These are phyloP conservation scores for Helogale parvula DNA, from an alignment of 2,113 vertebrate species.

Conservation along the genomic window DNA sequence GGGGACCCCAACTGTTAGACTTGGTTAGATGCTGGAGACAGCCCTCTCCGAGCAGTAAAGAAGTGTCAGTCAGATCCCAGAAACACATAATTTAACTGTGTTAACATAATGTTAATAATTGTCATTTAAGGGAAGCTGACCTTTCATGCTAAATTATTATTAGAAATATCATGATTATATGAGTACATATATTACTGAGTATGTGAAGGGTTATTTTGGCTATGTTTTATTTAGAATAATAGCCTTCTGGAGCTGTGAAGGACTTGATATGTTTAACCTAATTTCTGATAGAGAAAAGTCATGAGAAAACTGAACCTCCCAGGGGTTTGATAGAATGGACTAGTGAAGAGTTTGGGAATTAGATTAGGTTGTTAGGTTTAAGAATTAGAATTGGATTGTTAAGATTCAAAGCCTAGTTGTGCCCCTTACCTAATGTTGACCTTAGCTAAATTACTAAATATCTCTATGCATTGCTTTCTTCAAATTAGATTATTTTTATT, in stretches of 20 bases:
- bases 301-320: not conserved
- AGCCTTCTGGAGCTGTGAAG: slow-evolving; percentile 8
- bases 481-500: no score
- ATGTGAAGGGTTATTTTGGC: not conserved
- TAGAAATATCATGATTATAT: slow-evolving; percentile 1
- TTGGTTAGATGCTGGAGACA: not conserved
- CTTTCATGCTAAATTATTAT: not conserved
- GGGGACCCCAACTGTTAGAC: not conserved
- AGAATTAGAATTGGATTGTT: not conserved
- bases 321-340: not conserved
- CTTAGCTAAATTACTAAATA: not conserved
- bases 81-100: not conserved
- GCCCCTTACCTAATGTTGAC: not conserved
- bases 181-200: not conserved
- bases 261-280: not conserved
- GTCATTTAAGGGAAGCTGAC: not conserved
- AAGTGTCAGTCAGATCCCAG: not conserved
- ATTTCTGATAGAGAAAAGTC: not conserved
- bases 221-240: slow-evolving; percentile 54
- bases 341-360: not conserved
- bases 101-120: slow-evolving; percentile 14
- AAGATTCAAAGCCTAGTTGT: not conserved
- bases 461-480: not conserved
- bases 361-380: not conserved
- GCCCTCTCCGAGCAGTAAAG: not conserved